These are phyloP conservation scores for Drosophila bipectinata DNA, from an alignment of 1,140 invertebrate species.

Conservation along the genomic window DNA sequence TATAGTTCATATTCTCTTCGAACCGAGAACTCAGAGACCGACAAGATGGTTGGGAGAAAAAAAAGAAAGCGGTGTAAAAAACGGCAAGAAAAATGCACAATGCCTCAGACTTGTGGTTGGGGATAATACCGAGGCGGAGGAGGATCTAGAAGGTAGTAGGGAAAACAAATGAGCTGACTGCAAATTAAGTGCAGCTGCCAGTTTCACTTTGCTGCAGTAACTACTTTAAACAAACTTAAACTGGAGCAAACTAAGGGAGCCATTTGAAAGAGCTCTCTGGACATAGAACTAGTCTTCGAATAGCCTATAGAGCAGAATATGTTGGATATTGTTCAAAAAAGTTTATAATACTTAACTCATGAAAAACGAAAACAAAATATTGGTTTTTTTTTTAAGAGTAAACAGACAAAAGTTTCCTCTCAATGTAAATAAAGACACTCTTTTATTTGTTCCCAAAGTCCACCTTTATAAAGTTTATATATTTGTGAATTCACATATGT, in stretches of 20 bases:
- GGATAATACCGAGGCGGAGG: not conserved
- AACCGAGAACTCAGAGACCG: slow-evolving; percentile 15
- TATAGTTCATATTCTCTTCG: slow-evolving; percentile 35
- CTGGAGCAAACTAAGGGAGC: slow-evolving; percentile 59
- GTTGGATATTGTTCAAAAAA: too few species aligned
- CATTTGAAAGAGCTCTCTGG: slow-evolving; percentile 29
- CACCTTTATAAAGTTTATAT: too few species aligned
- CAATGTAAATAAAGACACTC: too few species aligned
- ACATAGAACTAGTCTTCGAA: not conserved
- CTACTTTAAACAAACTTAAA: slow-evolving; percentile 70
- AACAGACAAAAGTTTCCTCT: too few species aligned
- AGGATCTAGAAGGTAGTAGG: not conserved
- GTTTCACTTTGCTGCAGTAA: slow-evolving; percentile 60
- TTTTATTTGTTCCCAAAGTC: too few species aligned
- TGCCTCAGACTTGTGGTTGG: slow-evolving; percentile 20
- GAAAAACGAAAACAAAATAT: too few species aligned
- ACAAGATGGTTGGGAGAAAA: slow-evolving; percentile 28
- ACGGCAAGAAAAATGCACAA: slow-evolving; percentile 34
- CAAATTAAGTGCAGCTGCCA: slow-evolving; percentile 80
- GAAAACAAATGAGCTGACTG: slow-evolving; percentile 71
- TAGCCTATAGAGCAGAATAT: too few species aligned
- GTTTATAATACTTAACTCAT: too few species aligned
- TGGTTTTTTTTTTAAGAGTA: too few species aligned
- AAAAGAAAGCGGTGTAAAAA: slow-evolving; percentile 2
- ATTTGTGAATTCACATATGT: too few species aligned